Evolutionary conservation across 2,113 vertebrate genomes (phyloP).

Genomic region (Spheniscus mendiculus): DNA sequence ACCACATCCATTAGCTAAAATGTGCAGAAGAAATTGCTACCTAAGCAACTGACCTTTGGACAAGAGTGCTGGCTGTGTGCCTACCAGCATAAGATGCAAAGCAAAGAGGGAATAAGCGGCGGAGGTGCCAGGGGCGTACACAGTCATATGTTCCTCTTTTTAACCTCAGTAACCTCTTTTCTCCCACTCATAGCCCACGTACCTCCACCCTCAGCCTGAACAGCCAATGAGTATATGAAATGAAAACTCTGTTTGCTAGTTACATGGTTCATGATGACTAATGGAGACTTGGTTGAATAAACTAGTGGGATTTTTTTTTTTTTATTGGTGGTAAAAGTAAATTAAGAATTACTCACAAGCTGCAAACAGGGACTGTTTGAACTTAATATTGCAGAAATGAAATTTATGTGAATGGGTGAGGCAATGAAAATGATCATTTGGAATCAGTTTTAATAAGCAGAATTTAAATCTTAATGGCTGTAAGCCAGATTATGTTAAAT

Average conservation of each 20-base stretch:
- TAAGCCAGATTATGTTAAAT: not conserved
- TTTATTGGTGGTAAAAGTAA: conserved; percentile 16
- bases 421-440: not conserved
- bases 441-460: conserved; percentile 12
- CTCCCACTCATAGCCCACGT: conserved; percentile 37
- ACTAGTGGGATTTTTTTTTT: not conserved
- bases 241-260: not conserved
- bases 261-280: conserved; percentile 42
- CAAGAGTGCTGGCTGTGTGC: not conserved
- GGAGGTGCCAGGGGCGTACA: not conserved
- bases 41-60: not conserved
- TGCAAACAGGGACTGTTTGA: not conserved
- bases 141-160: conserved; percentile 58
- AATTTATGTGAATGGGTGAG: not conserved
- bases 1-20: not conserved
- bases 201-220: conserved; percentile 45
- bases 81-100: not conserved
- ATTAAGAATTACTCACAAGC: conserved; percentile 8
- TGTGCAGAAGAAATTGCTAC: not conserved
- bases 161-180: conserved; percentile 64
- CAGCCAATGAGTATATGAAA: conserved; percentile 15
- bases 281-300: conserved; percentile 38
- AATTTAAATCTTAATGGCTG: not conserved
- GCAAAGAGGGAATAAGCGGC: not conserved
- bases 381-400: not conserved